Percentiles rank a stretch among this genome's conserved stretches.
Evolutionary conservation across 2,888 invertebrate species (phyloP).

Genomic region (Chrysomela aeneicollis): DNA sequence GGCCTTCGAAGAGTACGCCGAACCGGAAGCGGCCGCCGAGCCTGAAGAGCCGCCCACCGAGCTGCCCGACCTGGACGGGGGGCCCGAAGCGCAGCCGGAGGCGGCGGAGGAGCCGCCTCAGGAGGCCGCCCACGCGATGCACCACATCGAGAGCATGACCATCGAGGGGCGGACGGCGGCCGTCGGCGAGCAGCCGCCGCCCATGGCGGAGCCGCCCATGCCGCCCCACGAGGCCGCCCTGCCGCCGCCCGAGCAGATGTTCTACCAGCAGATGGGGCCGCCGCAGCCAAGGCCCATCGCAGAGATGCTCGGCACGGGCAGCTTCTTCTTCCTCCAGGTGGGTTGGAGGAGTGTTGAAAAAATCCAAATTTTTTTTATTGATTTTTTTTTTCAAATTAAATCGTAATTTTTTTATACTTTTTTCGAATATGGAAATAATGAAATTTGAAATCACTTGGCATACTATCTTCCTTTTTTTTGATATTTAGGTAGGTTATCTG

Average conservation of each 20-base stretch:
- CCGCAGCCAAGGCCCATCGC: slow-evolving; percentile 71
- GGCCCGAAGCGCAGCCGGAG: background rate
- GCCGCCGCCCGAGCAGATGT: slow-evolving; percentile 56
- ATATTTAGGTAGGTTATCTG: too few species aligned
- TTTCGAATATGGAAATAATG: too few species aligned
- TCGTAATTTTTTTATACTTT: too few species aligned
- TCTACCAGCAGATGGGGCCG: slow-evolving; percentile 47
- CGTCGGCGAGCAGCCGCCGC: slow-evolving; percentile 54
- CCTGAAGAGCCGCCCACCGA: slow-evolving; percentile 19
- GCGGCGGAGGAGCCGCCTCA: background rate
- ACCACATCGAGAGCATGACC: slow-evolving; percentile 22
- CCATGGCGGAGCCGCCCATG: slow-evolving; percentile 50
- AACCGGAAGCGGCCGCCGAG: slow-evolving; percentile 35
- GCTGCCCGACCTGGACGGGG: background rate
- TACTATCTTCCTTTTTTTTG: too few species aligned
- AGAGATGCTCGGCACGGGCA: slow-evolving; percentile 79
- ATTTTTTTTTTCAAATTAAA: background rate
- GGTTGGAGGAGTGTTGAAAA: too few species aligned
- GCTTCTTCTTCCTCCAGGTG: slow-evolving; percentile 84
- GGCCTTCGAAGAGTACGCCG: slow-evolving; percentile 39
- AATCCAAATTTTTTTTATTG: slow-evolving; percentile 5
- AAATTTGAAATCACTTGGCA: too few species aligned
- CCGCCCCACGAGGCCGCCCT: slow-evolving; percentile 35
- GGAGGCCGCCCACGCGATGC: background rate
- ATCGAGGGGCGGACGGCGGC: slow-evolving; percentile 30